Base-by-base conservation (phyloP, 2,888 invertebrate species). In the Omphaloscelis lunosa region DNA sequence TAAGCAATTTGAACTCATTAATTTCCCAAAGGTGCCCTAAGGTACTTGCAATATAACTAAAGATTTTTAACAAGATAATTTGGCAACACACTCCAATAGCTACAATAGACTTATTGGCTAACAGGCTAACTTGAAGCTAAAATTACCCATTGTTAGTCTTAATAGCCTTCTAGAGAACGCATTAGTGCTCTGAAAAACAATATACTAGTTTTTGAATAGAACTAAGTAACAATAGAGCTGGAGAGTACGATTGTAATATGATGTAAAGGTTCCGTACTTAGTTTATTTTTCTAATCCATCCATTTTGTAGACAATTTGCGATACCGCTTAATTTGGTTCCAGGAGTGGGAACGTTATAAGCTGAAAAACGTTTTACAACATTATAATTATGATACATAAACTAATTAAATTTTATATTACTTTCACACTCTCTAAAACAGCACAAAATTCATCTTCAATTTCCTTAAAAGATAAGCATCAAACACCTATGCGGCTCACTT, bases 121-220 rank as follows among this genome's bases (percentile, higher is more conserved):
- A 75, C 59, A 77, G 68, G 68, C 67, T 67, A 41, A 75, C 59
- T 77, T 65, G 39, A 45, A 65, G 63, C 75, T 68, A 56, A 75
- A 79, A 80, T 84, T 68, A 77, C 56, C 84, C 73, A 82, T 87
- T 88, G 79, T 89, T 61, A 61, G 41, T 58, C n/a, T 51, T 73
- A 87, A 80, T 83, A 86, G 71, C 67, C 72, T 61, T 72, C 65
- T 73, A 71, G 66, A 75, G 68, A 68, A 63, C 67, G 66, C 81
- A 82, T 83, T 82, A 81, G 67, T 51, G 77, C 51, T 82, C 48
- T 11, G 63, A 81, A 75, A 82, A 80, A 87, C 82, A 87, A 88
- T 82, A 77, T 48, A 58, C 58, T 27, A 84, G 80, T 81, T 86
- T 82, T 89, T 84, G 86, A 88, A 89, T 87, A 79, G 71, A 72